Conservation (phyloP, 2,888 invertebrate species). For the Geophilus truncorum region DNA sequence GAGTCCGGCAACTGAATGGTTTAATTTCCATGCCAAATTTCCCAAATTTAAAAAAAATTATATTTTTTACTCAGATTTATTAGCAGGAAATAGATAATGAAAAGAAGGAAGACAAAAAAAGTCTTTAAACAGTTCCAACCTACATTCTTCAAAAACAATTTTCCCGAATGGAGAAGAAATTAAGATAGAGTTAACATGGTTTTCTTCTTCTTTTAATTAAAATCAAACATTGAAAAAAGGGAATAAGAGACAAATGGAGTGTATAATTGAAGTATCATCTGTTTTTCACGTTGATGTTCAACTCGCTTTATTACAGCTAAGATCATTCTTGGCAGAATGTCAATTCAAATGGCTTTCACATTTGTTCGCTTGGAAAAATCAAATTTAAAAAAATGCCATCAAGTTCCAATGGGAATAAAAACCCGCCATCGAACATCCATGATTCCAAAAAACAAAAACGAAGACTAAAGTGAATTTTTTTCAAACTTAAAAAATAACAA, state of each 20-base stretch:
- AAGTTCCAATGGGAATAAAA: background rate
- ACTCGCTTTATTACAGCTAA: background rate
- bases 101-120: background rate
- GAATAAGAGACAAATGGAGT: background rate
- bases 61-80: background rate
- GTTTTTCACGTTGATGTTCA: background rate
- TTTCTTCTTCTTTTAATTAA: background rate
- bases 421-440: background rate
- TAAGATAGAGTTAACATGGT: background rate
- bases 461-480: too few species aligned
- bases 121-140: background rate
- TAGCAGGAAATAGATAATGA: background rate
- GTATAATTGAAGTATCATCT: background rate
- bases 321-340: background rate
- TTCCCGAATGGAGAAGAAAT: background rate
- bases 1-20: background rate
- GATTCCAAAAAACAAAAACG: background rate
- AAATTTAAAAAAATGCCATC: background rate
- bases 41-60: background rate
- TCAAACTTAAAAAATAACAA: background rate
- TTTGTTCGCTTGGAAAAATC: background rate
- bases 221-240: background rate
- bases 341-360: slow-evolving; percentile 8
- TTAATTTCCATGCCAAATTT: background rate
- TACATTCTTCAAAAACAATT: background rate